Evolutionary conservation across 2,888 invertebrate genomes (phyloP), one percentile per base, ranked within the genome.

Genomic region (Nemotelus nigrinus): DNA sequence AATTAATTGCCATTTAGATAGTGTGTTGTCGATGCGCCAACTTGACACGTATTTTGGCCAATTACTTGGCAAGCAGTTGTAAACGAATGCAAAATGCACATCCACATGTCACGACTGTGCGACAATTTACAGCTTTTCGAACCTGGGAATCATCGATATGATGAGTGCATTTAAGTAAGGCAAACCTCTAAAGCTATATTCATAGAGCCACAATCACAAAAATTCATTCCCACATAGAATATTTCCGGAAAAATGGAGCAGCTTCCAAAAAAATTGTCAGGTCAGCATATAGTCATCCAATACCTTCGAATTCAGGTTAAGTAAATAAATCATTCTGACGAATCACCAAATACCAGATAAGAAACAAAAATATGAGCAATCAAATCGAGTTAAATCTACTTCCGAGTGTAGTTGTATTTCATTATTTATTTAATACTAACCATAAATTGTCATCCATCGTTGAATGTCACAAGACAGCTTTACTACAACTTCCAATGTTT

Each of bases 381-480:
- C 4, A 4, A 57, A 25, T 57, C 57, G 25, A 57, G n/a, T 57
- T 8, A 1, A 57, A 43, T 5, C 25, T 25, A 25, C 25, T 25
- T 25, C 25, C 63, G 25, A 63, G 41, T 10, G 10, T 10, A 4
- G 25, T 25, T 25, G 25, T 25, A 63, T 43, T 57, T 57, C n/a
- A 63, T 25, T 63, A 53, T 58, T 10, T 45, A 43, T 43, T 25
- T 10, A 57, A 41, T 74, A 79, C 82, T 64, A 84, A 86, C 86
- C 86, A 86, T 81, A 85, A 83, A 84, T 85, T 86, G 79, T 86
- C 85, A 82, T 86, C 86, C 86, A 86, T 86, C 81, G 77, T 80
- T 79, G 55, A 75, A 57, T 70, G 44, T 58, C 43, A 75, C 64
- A 76, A 70, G 41, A 65, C 47, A 77, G 58, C 53, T 45, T 70